Conservation (phyloP, 2,113 vertebrate genomes). For the Aphyosemion australe region DNA sequence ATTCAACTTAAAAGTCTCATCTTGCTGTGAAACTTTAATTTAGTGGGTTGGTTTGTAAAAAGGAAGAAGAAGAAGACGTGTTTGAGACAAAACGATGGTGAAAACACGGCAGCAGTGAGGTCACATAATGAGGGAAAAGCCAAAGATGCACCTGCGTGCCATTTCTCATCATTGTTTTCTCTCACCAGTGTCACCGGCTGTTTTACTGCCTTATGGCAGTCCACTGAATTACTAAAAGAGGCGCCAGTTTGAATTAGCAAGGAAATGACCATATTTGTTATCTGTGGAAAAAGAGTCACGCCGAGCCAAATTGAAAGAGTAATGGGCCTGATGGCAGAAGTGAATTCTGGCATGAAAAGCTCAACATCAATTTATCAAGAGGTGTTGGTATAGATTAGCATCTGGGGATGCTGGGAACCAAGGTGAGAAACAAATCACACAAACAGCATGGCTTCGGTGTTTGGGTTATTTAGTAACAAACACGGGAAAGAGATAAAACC, state of each 20-base stretch:
- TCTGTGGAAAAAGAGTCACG: conserved; percentile 71
- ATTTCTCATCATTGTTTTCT: conserved; percentile 76
- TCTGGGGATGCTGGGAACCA: conserved; percentile 34
- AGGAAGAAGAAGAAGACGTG: conserved; percentile 1
- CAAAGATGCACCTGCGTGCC: conserved; percentile 72
- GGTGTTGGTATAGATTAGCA: conserved; percentile 73
- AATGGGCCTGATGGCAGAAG: conserved; percentile 74
- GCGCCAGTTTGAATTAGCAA: conserved; percentile 68
- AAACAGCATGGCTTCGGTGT: not conserved
- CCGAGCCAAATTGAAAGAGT: conserved; percentile 79
- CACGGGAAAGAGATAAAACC: too few species aligned
- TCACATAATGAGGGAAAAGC: conserved; percentile 55
- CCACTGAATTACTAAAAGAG: conserved; percentile 58
- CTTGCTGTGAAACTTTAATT: conserved; percentile 12
- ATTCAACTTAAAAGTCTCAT: conserved; percentile 11
- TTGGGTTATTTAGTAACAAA: too few species aligned
- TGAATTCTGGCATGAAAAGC: conserved; percentile 56
- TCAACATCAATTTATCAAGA: conserved; percentile 82
- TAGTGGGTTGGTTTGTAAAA: conserved; percentile 6
- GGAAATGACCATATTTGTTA: conserved; percentile 78
- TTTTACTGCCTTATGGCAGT: conserved; percentile 55
- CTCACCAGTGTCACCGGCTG: conserved; percentile 61
- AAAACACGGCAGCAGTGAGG: conserved; percentile 10
- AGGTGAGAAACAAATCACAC: conserved; percentile 32
- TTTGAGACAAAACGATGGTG: conserved; percentile 51